These are phyloP conservation scores for Anarsia innoxiella DNA, from an alignment of 2,888 invertebrate genomes.

Conservation along the genomic window DNA sequence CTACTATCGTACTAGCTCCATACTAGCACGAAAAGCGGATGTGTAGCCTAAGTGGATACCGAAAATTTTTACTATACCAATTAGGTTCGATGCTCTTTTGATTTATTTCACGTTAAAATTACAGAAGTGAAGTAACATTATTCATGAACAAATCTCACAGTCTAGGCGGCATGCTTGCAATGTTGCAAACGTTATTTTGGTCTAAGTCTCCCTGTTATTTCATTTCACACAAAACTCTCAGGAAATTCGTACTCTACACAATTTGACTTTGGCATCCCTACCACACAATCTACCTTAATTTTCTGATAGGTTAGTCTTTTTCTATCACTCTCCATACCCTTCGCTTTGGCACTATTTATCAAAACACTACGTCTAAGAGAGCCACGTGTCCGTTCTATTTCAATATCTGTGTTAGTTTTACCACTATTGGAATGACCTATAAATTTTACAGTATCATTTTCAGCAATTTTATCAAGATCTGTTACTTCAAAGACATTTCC, in stretches of 20 bases:
- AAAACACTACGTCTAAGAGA: constrained; percentile 70
- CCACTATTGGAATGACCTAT: constrained; percentile 58
- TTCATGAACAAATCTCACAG: too few relatives aligned
- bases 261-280: constrained; percentile 58
- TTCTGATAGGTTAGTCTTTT: constrained; percentile 43
- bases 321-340: constrained; percentile 49
- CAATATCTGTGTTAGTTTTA: constrained; percentile 37
- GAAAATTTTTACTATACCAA: too few relatives aligned
- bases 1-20: too few relatives aligned
- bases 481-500: constrained; percentile 46
- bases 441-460: constrained; percentile 35
- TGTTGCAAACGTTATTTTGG: too few relatives aligned
- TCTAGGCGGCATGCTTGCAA: too few relatives aligned
- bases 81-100: too few relatives aligned
- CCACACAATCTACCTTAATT: constrained; percentile 57
- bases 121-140: too few relatives aligned
- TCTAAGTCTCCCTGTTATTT: too few relatives aligned
- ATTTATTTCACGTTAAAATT: too few relatives aligned
- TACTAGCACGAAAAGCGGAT: too few relatives aligned
- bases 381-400: constrained; percentile 44
- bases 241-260: constrained; percentile 60
- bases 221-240: constrained; percentile 59
- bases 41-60: too few relatives aligned
- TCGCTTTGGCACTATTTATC: constrained; percentile 62
- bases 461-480: constrained; percentile 29